Evolutionary conservation across 2,797 vertebrate genomes (phyloP).

Genomic region (Lycodopsis pacificus): DNA sequence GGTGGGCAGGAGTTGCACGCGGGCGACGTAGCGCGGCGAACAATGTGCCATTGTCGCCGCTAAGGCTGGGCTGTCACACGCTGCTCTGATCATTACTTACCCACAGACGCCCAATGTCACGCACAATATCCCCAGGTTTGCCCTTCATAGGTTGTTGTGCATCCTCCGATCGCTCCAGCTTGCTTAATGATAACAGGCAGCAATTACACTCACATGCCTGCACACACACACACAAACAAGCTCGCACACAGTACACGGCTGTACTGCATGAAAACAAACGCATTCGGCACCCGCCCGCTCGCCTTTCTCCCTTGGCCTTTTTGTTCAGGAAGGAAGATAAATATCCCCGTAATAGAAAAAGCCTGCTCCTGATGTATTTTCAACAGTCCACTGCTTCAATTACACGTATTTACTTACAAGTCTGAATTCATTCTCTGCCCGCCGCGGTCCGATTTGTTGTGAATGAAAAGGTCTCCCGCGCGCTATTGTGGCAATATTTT

Average conservation of each 20-base stretch:
- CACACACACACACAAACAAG: conserved; percentile 47
- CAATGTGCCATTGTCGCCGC: conserved; percentile 68
- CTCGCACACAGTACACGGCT: conserved; percentile 19
- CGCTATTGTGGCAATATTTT: conserved; percentile 73
- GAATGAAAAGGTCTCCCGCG: conserved; percentile 76
- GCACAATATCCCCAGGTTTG: conserved; percentile 79
- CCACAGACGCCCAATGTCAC: conserved; percentile 79
- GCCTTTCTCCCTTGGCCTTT: conserved; percentile 71
- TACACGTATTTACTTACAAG: conserved; percentile 85
- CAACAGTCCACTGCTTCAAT: conserved; percentile 84
- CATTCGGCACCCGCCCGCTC: conserved; percentile 48
- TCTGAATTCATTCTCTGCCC: conserved; percentile 81
- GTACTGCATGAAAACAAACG: conserved; percentile 66
- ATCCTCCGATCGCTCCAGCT: conserved; percentile 65
- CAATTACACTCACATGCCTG: conserved; percentile 66
- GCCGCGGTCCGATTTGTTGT: conserved; percentile 78
- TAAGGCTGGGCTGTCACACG: conserved; percentile 66
- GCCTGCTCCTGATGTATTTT: conserved; percentile 80
- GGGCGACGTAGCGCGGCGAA: conserved; percentile 58
- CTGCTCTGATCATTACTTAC: conserved; percentile 80
- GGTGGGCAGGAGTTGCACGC: conserved; percentile 52
- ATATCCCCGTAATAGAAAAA: conserved; percentile 81
- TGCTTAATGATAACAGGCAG: conserved; percentile 76
- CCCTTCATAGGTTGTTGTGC: conserved; percentile 80
- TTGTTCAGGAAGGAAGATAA: conserved; percentile 82